Base-by-base conservation (phyloP, 2,113 vertebrate genomes). In the Zonotrichia leucophrys region DNA sequence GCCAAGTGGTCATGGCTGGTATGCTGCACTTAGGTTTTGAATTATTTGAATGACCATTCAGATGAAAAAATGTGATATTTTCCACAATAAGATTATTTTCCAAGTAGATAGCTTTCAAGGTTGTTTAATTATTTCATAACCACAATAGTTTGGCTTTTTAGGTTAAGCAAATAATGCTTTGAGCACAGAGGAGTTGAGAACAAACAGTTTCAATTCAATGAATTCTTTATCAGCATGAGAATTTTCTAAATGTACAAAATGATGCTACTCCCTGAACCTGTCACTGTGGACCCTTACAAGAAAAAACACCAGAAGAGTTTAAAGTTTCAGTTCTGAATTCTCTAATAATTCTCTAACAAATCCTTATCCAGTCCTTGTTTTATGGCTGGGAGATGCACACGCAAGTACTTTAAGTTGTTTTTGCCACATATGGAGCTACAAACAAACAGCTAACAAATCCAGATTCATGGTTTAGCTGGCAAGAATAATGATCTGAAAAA, bases 81-180 rank as follows among this genome's bases (percentile, higher is more conserved):
- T 42, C 27, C 31, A 60, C 30, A 94, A 44, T 15, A 64, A 74
- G 23, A 70, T 79, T 58, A 55, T 50, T 87, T 5, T 85, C 30
- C 72, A 78, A 80, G 37, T 19, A 77, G 33, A 62, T 24, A 39
- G 33, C 17, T 75, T 90, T 78, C 62, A 95, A 88, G 63, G 42
- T 39, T 69, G 21, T 66, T 95, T 91, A 95, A 92, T 96, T 91
- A 88, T 83, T 87, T 94, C 42, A 67, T 31, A 95, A 73, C 20
- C 24, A 84, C 49, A 44, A 33, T 4, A 83, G n/a, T 50, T 30
- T 41, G 19, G 15, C 14, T 87, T 92, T 90, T 73, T 53, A 53
- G 66, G 39, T 76, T 96, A 83, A 82, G 41, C 7, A 91, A 91
- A 92, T 75, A 75, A 78, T 25, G 18, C 9, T 87, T 58, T 58